Base-by-base conservation (phyloP, 2,797 vertebrate genomes). In the Pelochelys cantorii region DNA sequence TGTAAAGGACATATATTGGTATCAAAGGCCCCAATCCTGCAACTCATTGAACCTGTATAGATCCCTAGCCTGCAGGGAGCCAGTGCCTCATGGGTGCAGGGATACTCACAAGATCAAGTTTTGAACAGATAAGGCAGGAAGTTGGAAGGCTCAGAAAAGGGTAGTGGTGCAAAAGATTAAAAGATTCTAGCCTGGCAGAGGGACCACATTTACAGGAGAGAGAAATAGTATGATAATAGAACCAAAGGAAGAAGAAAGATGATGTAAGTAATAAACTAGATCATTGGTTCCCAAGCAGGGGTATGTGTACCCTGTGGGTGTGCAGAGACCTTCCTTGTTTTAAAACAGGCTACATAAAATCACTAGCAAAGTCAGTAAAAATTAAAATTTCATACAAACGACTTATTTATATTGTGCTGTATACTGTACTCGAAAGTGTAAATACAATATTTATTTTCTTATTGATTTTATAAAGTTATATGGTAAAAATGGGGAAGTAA, bases 201-300 rank as follows among this genome's bases (percentile, higher is more conserved):
- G 13, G 13, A 62, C 12, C 15, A 4, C 1, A 0, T 31, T 2
- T 23, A 5, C 4, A 48, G 78, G 55, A 93, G 17, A 15, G 54
- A 27, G 52, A 52, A 84, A 34, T 5, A 55, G 68, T 37, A 71
- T 11, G 68, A 71, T 71, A 11, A 71, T 37, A 71, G 18, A 71
- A 55, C 81, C 17, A 7, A 23, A 1, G 1, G n/a, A 29, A 18
- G 2, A 3, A 1, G 7, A 75, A 62, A 2, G 13, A 10, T 15
- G 55, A 2, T 7, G 6, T 37, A 34, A 3, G 7, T 48, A 42
- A 23, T 12, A 5, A 4, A 7, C 2, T 11, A 48, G 62, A 62
- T 87, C 59, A 60, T 11, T 29, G 25, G 59, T 60, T 60, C 59
- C 29, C 59, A 60, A 60, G 1, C 59, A 60, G 12, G 25, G 27